Percentiles rank a stretch among this genome's conserved stretches.
Conservation (phyloP, 2,888 invertebrate genomes). For the Pseudococcus jackbeardsleyi region DNA sequence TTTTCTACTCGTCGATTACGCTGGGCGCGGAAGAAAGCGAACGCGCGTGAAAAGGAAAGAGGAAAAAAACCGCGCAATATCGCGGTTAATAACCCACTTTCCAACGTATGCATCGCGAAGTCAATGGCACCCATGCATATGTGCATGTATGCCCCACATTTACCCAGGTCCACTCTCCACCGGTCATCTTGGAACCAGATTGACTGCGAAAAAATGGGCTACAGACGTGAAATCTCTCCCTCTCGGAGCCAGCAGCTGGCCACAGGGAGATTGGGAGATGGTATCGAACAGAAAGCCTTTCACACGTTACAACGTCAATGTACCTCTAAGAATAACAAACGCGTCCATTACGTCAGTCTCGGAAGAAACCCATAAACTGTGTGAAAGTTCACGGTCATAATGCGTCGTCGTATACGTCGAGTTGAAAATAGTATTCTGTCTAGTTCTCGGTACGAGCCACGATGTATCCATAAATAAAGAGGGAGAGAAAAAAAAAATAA, state of each 20-base stretch:
- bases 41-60: constrained; percentile 18
- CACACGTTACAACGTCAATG: constrained; percentile 46
- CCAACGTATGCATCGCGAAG: constrained; percentile 14
- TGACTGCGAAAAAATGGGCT: neutral
- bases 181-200: neutral
- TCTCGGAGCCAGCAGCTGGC: too few relatives aligned
- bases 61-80: constrained; percentile 8
- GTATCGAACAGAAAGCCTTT: constrained; percentile 1
- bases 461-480: neutral
- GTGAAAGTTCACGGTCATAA: constrained; percentile 63
- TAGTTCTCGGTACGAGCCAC: neutral
- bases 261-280: neutral
- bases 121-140: constrained; percentile 31
- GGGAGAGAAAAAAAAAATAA: neutral
- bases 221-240: constrained; percentile 36
- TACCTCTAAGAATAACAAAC: constrained; percentile 57
- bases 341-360: constrained; percentile 58
- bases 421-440: constrained; percentile 9
- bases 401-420: neutral
- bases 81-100: constrained; percentile 64
- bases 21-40: constrained; percentile 63
- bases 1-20: constrained; percentile 61
- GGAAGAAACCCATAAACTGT: constrained; percentile 58
- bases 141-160: neutral
- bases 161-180: neutral